Percentiles rank a stretch among this genome's conserved stretches.
phyloP scores from a whole-genome alignment of 2,797 vertebrate species.

The Coregonus suidteri region DNA sequence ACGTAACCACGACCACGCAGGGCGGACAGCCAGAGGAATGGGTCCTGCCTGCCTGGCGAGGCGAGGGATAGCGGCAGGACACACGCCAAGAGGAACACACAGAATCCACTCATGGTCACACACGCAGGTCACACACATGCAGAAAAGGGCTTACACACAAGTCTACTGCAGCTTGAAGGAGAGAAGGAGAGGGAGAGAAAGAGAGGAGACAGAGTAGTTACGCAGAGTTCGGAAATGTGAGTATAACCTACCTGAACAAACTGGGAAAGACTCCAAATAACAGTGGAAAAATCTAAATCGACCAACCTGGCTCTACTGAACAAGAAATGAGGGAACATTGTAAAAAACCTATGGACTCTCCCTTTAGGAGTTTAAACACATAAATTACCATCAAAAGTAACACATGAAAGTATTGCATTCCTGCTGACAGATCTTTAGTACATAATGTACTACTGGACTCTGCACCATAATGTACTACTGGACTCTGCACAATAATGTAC shows the following conservation, averaged over 20 bases:
- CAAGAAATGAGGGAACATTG: not conserved
- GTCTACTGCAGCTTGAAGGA: not conserved
- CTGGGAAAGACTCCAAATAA: not conserved
- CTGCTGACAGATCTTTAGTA: not conserved
- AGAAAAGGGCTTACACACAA: not conserved
- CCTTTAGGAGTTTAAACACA: not conserved
- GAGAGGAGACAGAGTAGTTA: constrained; percentile 17
- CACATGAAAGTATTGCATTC: not conserved
- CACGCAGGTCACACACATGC: constrained; percentile 13
- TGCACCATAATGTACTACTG: too few species aligned
- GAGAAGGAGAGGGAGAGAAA: not conserved
- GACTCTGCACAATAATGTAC: too few species aligned
- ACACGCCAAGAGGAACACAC: constrained; percentile 69
- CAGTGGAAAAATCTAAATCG: not conserved
- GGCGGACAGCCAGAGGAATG: constrained; percentile 82
- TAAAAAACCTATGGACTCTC: not conserved
- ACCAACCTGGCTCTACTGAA: not conserved
- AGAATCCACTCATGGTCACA: constrained; percentile 73
- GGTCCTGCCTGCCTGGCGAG: constrained; percentile 73
- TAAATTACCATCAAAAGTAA: not conserved
- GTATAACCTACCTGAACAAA: not conserved
- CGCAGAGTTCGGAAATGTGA: not conserved
- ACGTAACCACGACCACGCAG: constrained; percentile 69
- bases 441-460: not conserved
- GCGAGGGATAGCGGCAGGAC: constrained; percentile 73